phyloP scores from a whole-genome alignment of 2,113 vertebrate species.

The Hymenochirus boettgeri region DNA sequence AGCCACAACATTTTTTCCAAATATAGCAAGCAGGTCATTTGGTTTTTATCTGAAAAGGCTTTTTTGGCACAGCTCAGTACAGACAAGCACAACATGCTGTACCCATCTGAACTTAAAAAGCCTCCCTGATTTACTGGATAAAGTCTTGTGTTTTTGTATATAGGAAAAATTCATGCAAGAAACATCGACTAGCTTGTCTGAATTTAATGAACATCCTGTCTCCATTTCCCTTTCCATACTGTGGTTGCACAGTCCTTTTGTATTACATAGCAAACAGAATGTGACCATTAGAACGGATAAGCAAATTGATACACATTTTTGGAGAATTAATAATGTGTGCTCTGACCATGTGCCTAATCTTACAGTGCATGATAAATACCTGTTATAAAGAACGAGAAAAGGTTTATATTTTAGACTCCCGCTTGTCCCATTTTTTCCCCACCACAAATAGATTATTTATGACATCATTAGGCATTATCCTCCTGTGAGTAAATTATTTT shows the following conservation, averaged over 20 bases:
- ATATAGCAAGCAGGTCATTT: background rate
- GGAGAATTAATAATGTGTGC: background rate
- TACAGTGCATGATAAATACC: background rate
- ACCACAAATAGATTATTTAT: constrained; percentile 54
- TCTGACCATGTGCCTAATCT: background rate
- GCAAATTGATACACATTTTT: background rate
- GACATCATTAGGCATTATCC: constrained; percentile 49
- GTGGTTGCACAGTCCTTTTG: background rate
- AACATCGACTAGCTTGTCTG: constrained; percentile 2
- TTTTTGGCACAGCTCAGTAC: background rate
- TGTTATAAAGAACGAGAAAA: no score
- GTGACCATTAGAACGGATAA: background rate
- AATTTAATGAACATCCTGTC: constrained; percentile 10
- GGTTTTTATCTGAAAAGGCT: constrained; percentile 2
- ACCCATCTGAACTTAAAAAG: background rate
- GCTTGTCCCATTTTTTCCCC: constrained; percentile 37
- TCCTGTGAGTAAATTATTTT: constrained; percentile 55
- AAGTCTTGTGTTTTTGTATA: constrained; percentile 10
- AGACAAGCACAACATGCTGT: background rate
- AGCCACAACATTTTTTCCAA: no score
- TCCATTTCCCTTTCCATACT: constrained; percentile 10
- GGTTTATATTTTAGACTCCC: constrained; percentile 18
- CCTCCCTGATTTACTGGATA: constrained; percentile 1
- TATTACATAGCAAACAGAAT: constrained; percentile 10
- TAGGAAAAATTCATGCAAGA: constrained; percentile 6